These are phyloP conservation scores for Aurelia sp. DNA, from an alignment of 30 jellyfish, hydroid and myxozoan species.

Conservation along the genomic window DNA sequence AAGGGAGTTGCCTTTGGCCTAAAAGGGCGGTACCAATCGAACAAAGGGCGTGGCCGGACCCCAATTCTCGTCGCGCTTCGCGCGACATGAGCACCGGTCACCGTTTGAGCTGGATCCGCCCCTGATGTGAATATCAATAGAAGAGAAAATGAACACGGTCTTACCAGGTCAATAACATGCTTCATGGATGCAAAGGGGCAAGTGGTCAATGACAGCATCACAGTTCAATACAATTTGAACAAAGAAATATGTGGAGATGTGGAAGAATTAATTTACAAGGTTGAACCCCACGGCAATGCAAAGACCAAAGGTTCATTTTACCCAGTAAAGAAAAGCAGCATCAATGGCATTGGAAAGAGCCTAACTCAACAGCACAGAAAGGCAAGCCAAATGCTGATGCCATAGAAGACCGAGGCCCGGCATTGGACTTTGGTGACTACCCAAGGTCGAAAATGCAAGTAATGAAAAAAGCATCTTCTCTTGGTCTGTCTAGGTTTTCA, in stretches of 20 bases:
- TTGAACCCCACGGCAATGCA: slow-evolving; percentile 12
- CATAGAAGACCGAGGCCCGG: too few species aligned
- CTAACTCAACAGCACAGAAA: not conserved
- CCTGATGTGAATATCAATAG: slow-evolving; percentile 11
- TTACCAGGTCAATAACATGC: not conserved
- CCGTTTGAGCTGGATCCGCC: slow-evolving; percentile 8
- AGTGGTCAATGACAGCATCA: too few species aligned
- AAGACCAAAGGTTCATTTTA: not conserved
- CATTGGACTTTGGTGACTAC: not conserved
- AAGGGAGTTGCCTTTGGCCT: not conserved
- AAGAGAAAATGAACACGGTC: not conserved
- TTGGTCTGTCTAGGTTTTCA: not conserved
- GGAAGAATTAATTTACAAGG: not conserved
- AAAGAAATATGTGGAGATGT: slow-evolving; percentile 11
- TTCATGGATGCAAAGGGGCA: not conserved
- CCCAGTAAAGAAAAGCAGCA: slow-evolving; percentile 6
- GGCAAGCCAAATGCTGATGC: not conserved
- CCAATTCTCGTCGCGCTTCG: not conserved
- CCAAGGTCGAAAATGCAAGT: slow-evolving; percentile 10
- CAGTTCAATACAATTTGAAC: too few species aligned
- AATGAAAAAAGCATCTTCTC: not conserved
- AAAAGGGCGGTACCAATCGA: not conserved
- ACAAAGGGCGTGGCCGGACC: not conserved
- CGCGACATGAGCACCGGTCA: slow-evolving; percentile 13
- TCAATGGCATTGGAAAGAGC: not conserved